Percentiles rank a stretch among this genome's conserved stretches.
Conservation (phyloP, 2,888 invertebrate genomes). For the Orthosia gracilis region DNA sequence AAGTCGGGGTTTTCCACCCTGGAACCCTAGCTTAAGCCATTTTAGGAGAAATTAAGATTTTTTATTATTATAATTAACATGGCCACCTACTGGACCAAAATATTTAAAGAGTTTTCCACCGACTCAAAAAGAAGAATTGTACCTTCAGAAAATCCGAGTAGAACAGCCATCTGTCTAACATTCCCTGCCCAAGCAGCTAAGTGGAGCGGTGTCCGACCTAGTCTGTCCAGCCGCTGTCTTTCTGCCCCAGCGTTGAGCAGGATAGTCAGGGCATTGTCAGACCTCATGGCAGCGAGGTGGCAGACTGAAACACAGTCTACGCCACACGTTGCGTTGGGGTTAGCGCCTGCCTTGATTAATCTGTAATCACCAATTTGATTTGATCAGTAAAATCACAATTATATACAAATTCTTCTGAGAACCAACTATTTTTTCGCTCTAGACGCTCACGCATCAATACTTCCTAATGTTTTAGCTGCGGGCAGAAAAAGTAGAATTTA, state of each 20-base stretch:
- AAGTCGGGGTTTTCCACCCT: too few species aligned
- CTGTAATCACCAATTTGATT: constrained; percentile 55
- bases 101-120: neutral
- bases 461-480: too few species aligned
- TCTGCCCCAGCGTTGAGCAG: constrained; percentile 76
- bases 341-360: constrained; percentile 69
- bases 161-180: constrained; percentile 70
- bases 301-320: constrained; percentile 65
- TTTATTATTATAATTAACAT: too few species aligned
- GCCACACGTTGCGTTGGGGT: constrained; percentile 70
- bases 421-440: too few species aligned
- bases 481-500: too few species aligned
- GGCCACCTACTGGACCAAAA: neutral
- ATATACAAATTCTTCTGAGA: too few species aligned
- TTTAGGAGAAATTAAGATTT: too few species aligned
- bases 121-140: neutral
- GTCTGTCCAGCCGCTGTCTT: constrained; percentile 71
- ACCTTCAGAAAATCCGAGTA: constrained; percentile 73
- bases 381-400: too few species aligned
- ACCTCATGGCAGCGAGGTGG: constrained; percentile 79
- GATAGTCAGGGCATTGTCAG: constrained; percentile 73
- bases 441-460: too few species aligned
- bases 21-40: too few species aligned
- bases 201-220: constrained; percentile 83
- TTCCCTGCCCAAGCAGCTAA: constrained; percentile 80